Conservation (phyloP, 2,113 vertebrate genomes). For the Tachysurus vachellii region DNA sequence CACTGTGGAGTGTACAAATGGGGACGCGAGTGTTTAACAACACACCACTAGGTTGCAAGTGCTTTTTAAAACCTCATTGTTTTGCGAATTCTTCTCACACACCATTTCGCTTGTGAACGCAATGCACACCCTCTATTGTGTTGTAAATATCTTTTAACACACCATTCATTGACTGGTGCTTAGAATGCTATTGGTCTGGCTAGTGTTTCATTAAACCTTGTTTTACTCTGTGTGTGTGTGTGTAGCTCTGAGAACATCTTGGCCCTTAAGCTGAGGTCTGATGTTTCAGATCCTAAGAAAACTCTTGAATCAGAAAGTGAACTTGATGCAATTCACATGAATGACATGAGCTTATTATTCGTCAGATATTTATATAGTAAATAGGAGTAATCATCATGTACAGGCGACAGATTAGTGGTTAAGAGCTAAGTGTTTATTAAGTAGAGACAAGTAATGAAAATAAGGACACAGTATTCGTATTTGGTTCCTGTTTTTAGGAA, state of each 20-base stretch:
- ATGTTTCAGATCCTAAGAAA: not conserved
- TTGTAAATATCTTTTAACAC: not conserved
- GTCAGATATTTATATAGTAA: constrained; percentile 9
- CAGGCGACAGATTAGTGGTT: not conserved
- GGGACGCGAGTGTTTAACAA: too few relatives aligned
- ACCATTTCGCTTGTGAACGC: not conserved
- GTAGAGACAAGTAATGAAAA: not conserved
- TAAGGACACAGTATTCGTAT: too few relatives aligned
- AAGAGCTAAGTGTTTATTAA: not conserved
- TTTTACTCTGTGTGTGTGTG: not conserved
- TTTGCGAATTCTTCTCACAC: not conserved
- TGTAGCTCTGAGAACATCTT: not conserved
- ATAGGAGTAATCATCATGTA: constrained; percentile 7
- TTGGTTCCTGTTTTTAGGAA: not conserved
- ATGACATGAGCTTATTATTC: not conserved
- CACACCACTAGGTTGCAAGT: not conserved
- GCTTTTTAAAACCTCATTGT: not conserved
- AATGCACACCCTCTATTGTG: not conserved
- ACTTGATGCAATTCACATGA: not conserved
- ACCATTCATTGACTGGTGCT: not conserved
- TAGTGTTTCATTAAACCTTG: not conserved
- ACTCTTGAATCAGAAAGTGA: not conserved
- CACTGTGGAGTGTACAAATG: too few relatives aligned
- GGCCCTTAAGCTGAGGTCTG: not conserved
- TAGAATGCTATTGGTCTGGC: not conserved